Evolutionary conservation across 1,140 invertebrate species (phyloP), one percentile per base, ranked within the genome.

Genomic region (Hydropsyche tenuis): DNA sequence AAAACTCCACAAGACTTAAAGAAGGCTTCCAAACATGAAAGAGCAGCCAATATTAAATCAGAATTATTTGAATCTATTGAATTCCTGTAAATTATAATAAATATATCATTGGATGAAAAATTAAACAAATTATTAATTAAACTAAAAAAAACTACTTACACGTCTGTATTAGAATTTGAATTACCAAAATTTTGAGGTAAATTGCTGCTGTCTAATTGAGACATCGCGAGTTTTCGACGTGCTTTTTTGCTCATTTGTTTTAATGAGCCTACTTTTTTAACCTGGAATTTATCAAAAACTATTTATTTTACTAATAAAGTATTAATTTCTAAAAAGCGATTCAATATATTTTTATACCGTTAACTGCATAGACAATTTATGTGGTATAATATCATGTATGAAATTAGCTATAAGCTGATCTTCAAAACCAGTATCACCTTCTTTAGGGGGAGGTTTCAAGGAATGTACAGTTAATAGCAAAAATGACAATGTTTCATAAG

Each of bases 11-110:
- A 69, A 12, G 73, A 69, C 20, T 69, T 60, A 9, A 74, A 74
- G 25, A 77, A 62, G 12, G 75, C 30, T n/a, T 74, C 72, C 53
- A 77, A 51, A 37, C 75, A 77, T 7, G 60, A 69, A 6, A 77
- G 37, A 22, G 75, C 72, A 16, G 69, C 11, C 11, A 62, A 25
- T 0, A 37, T 69, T 0, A 77, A 64, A 62, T 77, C 75, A 14
- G 20, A n/a, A 66, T 77, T 77, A 37, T 25, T 9, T 9, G 20
- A 14, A 62, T 43, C 9, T 37, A 6, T 30, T 63, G 46, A 14
- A 48, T 11, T 62, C 37, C 9, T 72, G 23, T 60, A 23, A 53
- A 25, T 22, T 4, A 12, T 1, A 25, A 71, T 3, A 71, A 56
- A 5, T 71, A 16, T 56, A 3, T 9, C 48, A 53, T 46, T 12